Conservation (phyloP, 2,113 vertebrate species). For the Trachemys scripta region DNA sequence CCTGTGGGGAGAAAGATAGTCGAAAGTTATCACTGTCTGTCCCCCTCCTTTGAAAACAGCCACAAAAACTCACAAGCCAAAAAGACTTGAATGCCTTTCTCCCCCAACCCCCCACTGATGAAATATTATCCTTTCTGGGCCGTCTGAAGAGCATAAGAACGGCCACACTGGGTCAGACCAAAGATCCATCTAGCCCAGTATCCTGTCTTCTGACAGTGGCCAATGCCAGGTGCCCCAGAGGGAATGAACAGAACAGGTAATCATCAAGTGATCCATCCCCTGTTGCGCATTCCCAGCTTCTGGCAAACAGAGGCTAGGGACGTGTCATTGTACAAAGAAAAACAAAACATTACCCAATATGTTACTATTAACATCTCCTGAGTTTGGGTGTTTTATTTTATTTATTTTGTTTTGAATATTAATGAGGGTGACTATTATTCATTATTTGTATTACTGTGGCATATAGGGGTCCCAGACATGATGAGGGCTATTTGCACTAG, state of each 20-base stretch:
- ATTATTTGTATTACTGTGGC: too few relatives aligned
- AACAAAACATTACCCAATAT: background rate
- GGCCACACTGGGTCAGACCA: too few relatives aligned
- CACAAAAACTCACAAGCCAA: background rate
- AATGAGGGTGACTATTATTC: too few relatives aligned
- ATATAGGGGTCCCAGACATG: too few relatives aligned
- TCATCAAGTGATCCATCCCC: too few relatives aligned
- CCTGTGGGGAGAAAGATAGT: background rate
- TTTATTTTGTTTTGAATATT: background rate
- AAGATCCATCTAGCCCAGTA: too few relatives aligned
- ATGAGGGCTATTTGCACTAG: too few relatives aligned
- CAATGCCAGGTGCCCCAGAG: too few relatives aligned
- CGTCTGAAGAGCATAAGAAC: background rate
- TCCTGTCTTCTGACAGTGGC: too few relatives aligned
- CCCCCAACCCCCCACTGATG: background rate
- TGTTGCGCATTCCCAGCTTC: too few relatives aligned
- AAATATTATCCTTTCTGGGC: background rate
- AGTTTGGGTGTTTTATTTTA: background rate
- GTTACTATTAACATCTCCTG: background rate
- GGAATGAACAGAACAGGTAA: too few relatives aligned
- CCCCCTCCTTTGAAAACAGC: background rate
- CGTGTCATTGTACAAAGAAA: background rate
- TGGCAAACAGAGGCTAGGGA: too few relatives aligned
- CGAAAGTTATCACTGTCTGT: background rate
- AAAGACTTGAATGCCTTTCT: background rate